These are phyloP conservation scores for Drosophila recens DNA, from an alignment of 2,888 invertebrate species.

Conservation along the genomic window DNA sequence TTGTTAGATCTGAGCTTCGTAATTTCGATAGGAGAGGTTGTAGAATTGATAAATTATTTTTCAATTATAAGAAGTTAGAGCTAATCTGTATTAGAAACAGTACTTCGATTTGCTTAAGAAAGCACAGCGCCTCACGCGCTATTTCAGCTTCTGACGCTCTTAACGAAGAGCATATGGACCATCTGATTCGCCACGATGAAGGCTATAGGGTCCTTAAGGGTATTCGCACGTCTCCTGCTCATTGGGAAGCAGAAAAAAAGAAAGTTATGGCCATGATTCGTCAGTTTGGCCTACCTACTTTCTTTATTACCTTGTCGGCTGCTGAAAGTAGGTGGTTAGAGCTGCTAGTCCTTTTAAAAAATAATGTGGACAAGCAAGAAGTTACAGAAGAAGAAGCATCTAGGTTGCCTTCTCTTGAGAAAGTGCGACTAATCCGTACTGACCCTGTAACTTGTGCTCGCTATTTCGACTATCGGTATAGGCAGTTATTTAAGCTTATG, in stretches of 20 bases:
- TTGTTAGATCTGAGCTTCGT: slow-evolving; percentile 34
- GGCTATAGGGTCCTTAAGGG: slow-evolving; percentile 13
- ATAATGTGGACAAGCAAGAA: not conserved
- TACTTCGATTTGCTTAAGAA: slow-evolving; percentile 6
- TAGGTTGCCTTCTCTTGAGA: not conserved
- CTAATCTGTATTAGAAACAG: not conserved
- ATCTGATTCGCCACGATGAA: not conserved
- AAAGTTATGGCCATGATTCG: slow-evolving; percentile 14
- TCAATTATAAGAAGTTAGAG: too few relatives aligned
- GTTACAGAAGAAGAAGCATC: not conserved
- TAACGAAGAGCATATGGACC: not conserved
- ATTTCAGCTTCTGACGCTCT: not conserved
- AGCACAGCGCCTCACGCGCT: not conserved
- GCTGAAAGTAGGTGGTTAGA: slow-evolving; percentile 7
- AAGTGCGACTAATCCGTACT: not conserved
- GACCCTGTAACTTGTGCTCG: not conserved
- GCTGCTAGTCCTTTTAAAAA: not conserved
- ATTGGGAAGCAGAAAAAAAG: slow-evolving; percentile 45
- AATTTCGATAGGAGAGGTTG: slow-evolving; percentile 42
- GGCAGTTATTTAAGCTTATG: not conserved
- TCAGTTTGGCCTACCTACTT: slow-evolving; percentile 1
- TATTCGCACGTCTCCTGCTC: slow-evolving; percentile 41
- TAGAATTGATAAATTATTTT: not conserved
- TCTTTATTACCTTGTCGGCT: slow-evolving; percentile 11
- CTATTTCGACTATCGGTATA: not conserved